Evolutionary conservation across 2,113 vertebrate genomes (phyloP), one percentile per base, ranked within the genome.

Genomic region (Callochromis pleurospilus): DNA sequence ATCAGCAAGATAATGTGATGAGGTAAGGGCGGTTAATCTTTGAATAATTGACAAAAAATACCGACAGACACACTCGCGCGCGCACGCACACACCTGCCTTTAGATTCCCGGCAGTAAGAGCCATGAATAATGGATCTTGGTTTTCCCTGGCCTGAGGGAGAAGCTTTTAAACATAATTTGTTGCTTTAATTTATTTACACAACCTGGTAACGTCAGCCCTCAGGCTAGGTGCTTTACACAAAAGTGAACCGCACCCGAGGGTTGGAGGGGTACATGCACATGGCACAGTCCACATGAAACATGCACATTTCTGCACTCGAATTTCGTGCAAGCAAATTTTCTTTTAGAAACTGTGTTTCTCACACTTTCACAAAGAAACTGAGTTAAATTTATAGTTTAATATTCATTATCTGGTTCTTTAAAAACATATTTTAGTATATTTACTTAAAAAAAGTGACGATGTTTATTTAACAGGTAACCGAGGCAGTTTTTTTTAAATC

Each of bases 161-260:
- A 95, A 81, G 91, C 94, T 95, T 95, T 95, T 95, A 94, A 93
- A 92, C 92, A 90, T 94, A 95, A 95, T 95, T 95, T 95, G 95
- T 95, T 95, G 90, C 94, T 93, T 95, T 95, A 93, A 95, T 95
- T 94, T 95, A 95, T 94, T 95, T 94, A 94, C 94, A 90, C 90
- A 95, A 94, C 92, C 93, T 93, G 92, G 93, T 85, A 91, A 94
- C 90, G 87, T 65, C 62, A 55, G 86, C 90, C 93, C 91, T 83
- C 42, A 40, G 93, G 95, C 90, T 82, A 79, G 81, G 77, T 62
- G 86, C 83, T 53, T 86, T 89, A 92, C 77, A 92, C 77, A 86
- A 49, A 51, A 21, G 21, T 68, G 75, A 87, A 53, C 80, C 38
- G 11, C 68, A 70, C 65, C 38, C 2, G 13, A 56, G 45, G 73